Evolutionary conservation across 1,140 invertebrate genomes (phyloP), one percentile per base, ranked within the genome.

Genomic region (Lepeophtheirus salmonis): DNA sequence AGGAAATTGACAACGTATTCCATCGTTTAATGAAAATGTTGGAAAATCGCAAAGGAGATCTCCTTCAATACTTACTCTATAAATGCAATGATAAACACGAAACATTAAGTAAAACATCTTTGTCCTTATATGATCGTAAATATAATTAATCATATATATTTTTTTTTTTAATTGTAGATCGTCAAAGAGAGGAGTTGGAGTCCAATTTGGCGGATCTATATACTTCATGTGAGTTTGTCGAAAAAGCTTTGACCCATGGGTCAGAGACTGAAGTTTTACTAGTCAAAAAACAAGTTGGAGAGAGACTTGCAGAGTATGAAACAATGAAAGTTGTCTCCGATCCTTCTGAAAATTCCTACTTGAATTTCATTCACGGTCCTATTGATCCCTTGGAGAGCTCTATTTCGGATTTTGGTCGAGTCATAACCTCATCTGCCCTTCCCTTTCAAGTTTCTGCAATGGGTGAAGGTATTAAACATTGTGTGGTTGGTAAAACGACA

Each of bases 281-380:
- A 53, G 71, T 77, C 12, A 76, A 73, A 64, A 77, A 77, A 59
- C 75, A 77, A 67, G 72, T 77, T 67, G 69, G 71, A 13, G 74
- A 75, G 56, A 71, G 74, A 54, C 62, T 77, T 18, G 68, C 71
- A 55, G 73, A 76, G 48, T 70, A 75, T 26, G 70, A 69, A 10
- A 65, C 69, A 50, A 67, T 71, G 65, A 65, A 69, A 21, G 63
- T 73, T 1, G 69, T 70, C 54, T 68, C 68, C 56, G 68, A 69
- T 57, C 72, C 74, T 1, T 71, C 75, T 55, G 73, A 75, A 64
- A 76, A 75, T 65, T 67, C 70, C 17, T 70, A 71, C 63, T 55
- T 74, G 10, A 63, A 68, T 13, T 75, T 57, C 20, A 16, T 41
- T 41, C n/a, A n/a, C n/a, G 30, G 30, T 41, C 30, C 30, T 10